Evolutionary conservation across 2,113 vertebrate genomes (phyloP), one percentile per base, ranked within the genome.

Genomic region (Syngnathus floridae): DNA sequence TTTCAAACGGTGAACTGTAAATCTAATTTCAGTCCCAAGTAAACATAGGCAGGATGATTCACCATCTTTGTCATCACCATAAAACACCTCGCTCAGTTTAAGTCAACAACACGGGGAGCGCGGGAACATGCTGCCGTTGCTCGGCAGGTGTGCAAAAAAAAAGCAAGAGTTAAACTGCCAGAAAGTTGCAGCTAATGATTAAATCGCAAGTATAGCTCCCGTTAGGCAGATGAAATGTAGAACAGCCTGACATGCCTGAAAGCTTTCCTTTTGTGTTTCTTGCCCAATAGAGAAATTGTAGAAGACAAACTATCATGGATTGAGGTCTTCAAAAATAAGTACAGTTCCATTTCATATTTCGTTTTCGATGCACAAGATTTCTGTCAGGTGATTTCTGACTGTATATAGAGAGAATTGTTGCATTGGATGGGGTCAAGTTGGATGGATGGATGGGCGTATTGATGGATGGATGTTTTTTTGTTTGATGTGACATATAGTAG

Each of bases 111-210:
- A 79, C 36, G 57, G 36, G 56, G 54, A 57, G 52, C 71, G 65
- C 43, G 12, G 60, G 40, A 31, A 37, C 60, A 73, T 66, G 52
- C 49, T 70, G 74, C 22, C 56, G 77, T 77, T 71, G 66, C 83
- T 62, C 16, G 54, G 83, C 84, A 87, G 84, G 66, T 83, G 81
- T 58, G 69, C 66, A 37, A 70, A 21, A 46, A 5, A 41, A 46
- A 5, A 41, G 69, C 8, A 21, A 14, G 48, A 78, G 65, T 73
- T 64, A 52, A 66, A 66, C 63, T 65, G 41, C 79, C 64, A 62
- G 69, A 73, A 70, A 66, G 71, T 59, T 43, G 67, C 49, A 36
- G 84, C 82, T 87, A 90, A 90, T 88, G 67, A 90, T 89, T 89
- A 80, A 73, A 83, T 54, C 70, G 63, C 51, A 69, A 58, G 70